Base-by-base conservation (phyloP, 2,797 vertebrate species). In the Hirundo rustica region DNA sequence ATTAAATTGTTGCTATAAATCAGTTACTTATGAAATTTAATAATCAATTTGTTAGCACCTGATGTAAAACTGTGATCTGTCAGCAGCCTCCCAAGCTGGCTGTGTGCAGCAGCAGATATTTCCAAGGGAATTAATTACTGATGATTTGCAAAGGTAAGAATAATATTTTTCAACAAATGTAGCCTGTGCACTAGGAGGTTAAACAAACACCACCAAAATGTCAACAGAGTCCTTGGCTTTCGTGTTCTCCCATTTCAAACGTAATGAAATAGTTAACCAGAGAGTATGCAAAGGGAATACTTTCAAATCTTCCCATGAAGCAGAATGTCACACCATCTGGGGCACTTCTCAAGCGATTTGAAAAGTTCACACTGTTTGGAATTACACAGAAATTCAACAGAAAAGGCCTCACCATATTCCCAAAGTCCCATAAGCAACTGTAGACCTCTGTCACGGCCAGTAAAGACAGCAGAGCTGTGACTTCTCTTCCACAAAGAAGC, bases 271-370 rank as follows among this genome's bases (percentile, higher is more conserved):
- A 96, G 94, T 96, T 95, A 97, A 95, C 74, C 65, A 81, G 87
- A 96, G 95, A 82, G 91, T 92, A 95, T 85, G 83, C 81, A 95
- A 91, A 95, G 94, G 93, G 93, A 97, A 97, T 96, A 91, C 85
- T 96, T 95, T 96, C 92, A 95, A 92, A 94, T 96, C 95, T 93
- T 96, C 96, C 93, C 95, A 95, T 91, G 89, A 97, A 97, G 97
- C 93, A 97, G 96, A 98, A 97, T 96, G 96, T 96, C 96, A 97
- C 91, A 97, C 95, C 95, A 97, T 97, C 97, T 98, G 96, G 97
- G 97, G 95, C 96, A 96, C 89, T 96, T 97, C 96, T 97, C 95
- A 92, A 97, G 94, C 13, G 96, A 97, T 95, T 80, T 95, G 72
- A 95, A 97, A 95, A 96, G 95, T 97, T 97, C 92, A 95, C 81